These are phyloP conservation scores for Caenorhabditis panamensis DNA, from an alignment of 2,888 invertebrate species.

Conservation along the genomic window DNA sequence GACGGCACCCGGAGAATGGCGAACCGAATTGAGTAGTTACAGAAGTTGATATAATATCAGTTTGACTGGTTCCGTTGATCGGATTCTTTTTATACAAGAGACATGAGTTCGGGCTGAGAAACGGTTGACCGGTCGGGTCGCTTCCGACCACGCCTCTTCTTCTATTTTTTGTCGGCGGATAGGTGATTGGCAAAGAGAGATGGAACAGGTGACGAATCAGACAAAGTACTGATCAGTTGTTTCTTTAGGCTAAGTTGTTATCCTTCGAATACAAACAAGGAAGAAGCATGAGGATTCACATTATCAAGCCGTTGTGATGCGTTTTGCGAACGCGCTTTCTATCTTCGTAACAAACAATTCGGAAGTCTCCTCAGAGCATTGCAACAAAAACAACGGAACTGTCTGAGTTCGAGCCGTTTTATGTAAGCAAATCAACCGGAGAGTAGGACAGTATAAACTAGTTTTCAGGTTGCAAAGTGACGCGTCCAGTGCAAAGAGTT, in stretches of 20 bases:
- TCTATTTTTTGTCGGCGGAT: slow-evolving; percentile 4
- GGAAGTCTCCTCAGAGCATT: no score
- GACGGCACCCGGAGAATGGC: slow-evolving; percentile 27
- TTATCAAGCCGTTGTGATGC: no score
- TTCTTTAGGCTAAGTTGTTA: no score
- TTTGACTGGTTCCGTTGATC: neutral
- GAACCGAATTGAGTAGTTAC: neutral
- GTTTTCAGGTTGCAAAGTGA: slow-evolving; percentile 4
- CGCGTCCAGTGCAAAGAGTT: slow-evolving; percentile 31
- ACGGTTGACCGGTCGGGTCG: slow-evolving; percentile 45
- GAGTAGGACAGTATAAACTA: neutral
- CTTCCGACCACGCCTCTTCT: slow-evolving; percentile 37
- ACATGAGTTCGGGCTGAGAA: slow-evolving; percentile 19
- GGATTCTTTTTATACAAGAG: slow-evolving; percentile 24
- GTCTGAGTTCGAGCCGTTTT: neutral
- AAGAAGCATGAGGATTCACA: no score
- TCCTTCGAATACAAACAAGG: no score
- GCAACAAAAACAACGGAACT: no score
- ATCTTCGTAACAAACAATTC: no score
- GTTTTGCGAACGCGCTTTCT: no score
- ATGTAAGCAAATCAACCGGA: neutral
- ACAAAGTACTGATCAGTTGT: neutral
- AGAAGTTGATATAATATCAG: slow-evolving; percentile 10
- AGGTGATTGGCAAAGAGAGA: slow-evolving; percentile 17
- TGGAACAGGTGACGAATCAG: neutral